phyloP scores from a whole-genome alignment of 2,113 vertebrate genomes.

The Sorex fumeus region DNA sequence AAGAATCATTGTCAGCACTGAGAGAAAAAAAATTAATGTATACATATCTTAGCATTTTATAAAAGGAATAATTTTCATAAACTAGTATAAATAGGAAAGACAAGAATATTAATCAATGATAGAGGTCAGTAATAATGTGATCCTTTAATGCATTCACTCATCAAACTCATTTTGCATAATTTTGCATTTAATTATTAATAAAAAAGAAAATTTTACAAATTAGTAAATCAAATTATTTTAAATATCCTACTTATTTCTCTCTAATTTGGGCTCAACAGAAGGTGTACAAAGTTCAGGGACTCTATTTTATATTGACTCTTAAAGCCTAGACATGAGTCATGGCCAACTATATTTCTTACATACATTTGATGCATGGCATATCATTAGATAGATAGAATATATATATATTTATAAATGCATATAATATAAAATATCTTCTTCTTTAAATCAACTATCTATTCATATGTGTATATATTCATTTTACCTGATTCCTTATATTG shows the following conservation, averaged over 20 bases:
- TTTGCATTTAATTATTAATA: not conserved
- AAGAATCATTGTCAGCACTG: not conserved
- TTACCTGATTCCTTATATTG: too few species aligned
- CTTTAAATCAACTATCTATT: too few species aligned
- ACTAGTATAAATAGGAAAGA: not conserved
- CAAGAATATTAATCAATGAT: not conserved
- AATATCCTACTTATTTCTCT: not conserved
- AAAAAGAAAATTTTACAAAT: not conserved
- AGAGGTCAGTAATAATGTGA: not conserved
- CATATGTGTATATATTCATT: too few species aligned
- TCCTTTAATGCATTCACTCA: not conserved
- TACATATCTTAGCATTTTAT: not conserved
- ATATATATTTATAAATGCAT: too few species aligned
- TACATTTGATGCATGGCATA: too few species aligned
- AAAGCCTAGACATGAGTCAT: not conserved
- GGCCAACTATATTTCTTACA: not conserved
- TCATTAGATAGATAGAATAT: too few species aligned
- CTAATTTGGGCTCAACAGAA: not conserved
- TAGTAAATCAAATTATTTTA: not conserved
- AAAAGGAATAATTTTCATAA: not conserved
- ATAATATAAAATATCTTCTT: too few species aligned
- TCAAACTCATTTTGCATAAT: not conserved
- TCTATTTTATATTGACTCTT: not conserved
- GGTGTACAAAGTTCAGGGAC: not conserved
- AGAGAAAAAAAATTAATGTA: not conserved